Evolutionary conservation across 64 coral and sea anemone species (phyloP).

Genomic region (Montipora sp.): DNA sequence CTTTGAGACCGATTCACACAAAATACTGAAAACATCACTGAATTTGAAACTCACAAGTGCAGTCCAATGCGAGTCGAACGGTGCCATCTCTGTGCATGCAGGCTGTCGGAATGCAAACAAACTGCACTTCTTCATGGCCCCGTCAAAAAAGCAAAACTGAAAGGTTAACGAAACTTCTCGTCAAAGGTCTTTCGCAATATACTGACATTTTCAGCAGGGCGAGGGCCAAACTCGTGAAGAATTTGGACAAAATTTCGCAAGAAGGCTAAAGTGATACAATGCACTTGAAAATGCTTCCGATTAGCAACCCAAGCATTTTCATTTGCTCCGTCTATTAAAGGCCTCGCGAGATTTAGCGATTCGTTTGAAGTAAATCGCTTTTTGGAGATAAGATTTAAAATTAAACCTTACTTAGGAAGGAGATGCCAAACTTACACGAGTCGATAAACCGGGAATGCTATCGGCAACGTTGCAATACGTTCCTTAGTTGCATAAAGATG

Average conservation of each 20-base stretch:
- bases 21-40: too few species aligned
- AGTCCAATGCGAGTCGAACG: too few species aligned
- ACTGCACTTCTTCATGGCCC: neutral
- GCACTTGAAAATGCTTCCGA: conserved; percentile 1
- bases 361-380: neutral
- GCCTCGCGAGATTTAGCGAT: neutral
- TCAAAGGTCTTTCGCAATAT: neutral
- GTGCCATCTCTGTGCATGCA: too few species aligned
- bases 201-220: neutral
- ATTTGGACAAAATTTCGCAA: conserved; percentile 44
- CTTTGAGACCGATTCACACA: too few species aligned
- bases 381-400: neutral
- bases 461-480: neutral
- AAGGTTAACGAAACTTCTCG: neutral
- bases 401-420: neutral
- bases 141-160: neutral
- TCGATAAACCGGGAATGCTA: neutral
- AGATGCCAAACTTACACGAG: neutral
- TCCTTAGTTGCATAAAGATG: neutral
- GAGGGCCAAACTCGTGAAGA: conserved; percentile 10
- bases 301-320: neutral
- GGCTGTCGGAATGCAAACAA: neutral
- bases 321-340: neutral
- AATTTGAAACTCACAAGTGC: too few species aligned
- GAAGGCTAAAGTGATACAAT: neutral